Evolutionary conservation across 2,113 vertebrate genomes (phyloP), one percentile per base, ranked within the genome.

Genomic region (Amblyornis subalaris): DNA sequence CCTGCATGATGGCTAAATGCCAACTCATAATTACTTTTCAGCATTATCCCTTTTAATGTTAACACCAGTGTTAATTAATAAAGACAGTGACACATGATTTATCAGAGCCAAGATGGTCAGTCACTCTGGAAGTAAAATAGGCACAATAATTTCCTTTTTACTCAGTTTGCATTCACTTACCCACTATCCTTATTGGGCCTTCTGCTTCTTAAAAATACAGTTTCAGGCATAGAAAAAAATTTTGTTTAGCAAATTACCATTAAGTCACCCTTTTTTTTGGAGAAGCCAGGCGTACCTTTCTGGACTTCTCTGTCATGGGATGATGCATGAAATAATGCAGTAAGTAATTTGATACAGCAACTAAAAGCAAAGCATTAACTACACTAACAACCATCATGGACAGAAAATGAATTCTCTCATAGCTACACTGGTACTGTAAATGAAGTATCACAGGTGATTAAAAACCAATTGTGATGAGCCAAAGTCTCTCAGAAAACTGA

Each of bases 351-450:
- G 93, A 97, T 95, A 72, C 88, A 96, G 91, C 85, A 96, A 95
- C 97, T 96, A 97, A 97, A 97, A 97, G 67, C 89, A 97, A 96
- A 74, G 71, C 87, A 93, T 96, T 93, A 95, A 97, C 97, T 97
- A 96, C 85, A 92, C 75, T 94, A 97, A 96, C 86, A 97, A 81
- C 78, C 93, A 95, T 94, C 66, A 95, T 76, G 70, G 72, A 95
- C 76, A 95, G 95, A 96, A 95, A 97, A 98, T 96, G 84, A 96
- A 94, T 98, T 97, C 80, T 96, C 58, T 97, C 93, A 95, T 92
- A 97, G 95, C 91, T 92, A 76, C 33, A 82, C 54, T 78, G 76
- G 78, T 94, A 92, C 54, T 96, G 81, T 97, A 97, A 96, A 92
- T 96, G 90, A 94, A 97, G 61, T 73, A 96, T 89, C 91, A 89